phyloP scores from a whole-genome alignment of 2,797 vertebrate genomes.

The Rhinophrynus dorsalis region DNA sequence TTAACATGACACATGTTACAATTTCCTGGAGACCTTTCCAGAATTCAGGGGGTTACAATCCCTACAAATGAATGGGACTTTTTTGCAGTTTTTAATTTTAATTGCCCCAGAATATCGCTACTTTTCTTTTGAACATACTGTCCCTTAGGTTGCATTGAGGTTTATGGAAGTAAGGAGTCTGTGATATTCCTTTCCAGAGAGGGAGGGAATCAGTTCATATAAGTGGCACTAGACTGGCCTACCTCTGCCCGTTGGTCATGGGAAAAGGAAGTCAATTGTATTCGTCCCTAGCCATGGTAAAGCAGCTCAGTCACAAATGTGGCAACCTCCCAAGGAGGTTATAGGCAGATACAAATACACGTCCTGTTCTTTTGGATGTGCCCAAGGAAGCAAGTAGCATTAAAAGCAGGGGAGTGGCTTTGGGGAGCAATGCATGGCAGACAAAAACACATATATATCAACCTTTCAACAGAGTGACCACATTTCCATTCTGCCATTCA shows the following conservation, averaged over 20 bases:
- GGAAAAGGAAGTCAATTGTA: not conserved
- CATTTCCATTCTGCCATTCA: too few relatives aligned
- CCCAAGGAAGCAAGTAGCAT: slow-evolving; percentile 23
- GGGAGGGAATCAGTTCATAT: not conserved
- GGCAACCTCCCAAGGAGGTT: slow-evolving; percentile 14
- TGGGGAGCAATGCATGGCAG: slow-evolving; percentile 30
- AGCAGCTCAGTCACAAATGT: slow-evolving; percentile 22
- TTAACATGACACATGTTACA: too few relatives aligned
- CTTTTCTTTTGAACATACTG: too few relatives aligned
- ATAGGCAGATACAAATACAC: slow-evolving; percentile 19
- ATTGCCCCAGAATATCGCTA: too few relatives aligned
- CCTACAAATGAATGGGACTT: too few relatives aligned
- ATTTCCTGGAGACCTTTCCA: too few relatives aligned
- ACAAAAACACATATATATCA: too few relatives aligned
- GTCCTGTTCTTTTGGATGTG: slow-evolving; percentile 37
- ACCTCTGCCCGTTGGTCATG: slow-evolving; percentile 3
- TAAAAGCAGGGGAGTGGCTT: slow-evolving; percentile 33
- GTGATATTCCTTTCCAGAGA: not conserved
- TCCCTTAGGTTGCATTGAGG: too few relatives aligned
- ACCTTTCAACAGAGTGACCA: too few relatives aligned
- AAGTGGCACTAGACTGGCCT: not conserved
- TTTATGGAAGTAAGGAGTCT: too few relatives aligned
- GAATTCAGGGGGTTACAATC: too few relatives aligned
- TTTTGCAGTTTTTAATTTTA: too few relatives aligned
- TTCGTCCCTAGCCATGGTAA: slow-evolving; percentile 6